phyloP scores from a whole-genome alignment of 2,797 vertebrate species.

The Loriculus beryllinus region DNA sequence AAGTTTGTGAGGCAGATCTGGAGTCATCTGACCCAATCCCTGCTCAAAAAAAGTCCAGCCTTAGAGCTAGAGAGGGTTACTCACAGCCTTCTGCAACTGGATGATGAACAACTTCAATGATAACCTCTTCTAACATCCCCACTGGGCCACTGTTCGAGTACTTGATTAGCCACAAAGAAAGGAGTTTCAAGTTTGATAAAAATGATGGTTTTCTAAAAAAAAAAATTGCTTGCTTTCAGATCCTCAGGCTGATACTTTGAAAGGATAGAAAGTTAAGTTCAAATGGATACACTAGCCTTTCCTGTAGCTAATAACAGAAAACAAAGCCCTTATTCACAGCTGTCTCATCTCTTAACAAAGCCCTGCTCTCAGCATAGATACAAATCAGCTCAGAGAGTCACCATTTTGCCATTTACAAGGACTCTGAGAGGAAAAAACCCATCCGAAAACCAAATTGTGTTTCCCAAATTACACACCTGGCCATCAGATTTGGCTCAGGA shows the following conservation, averaged over 20 bases:
- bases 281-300: background rate
- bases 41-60: accelerated
- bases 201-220: background rate
- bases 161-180: background rate
- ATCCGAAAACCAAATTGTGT: background rate
- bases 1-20: background rate
- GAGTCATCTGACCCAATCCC: background rate
- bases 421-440: background rate
- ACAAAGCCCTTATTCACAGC: background rate
- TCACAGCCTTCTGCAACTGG: background rate
- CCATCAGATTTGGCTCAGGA: background rate
- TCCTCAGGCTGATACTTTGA: background rate
- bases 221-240: background rate
- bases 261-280: background rate
- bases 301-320: background rate
- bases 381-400: background rate
- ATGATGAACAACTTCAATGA: background rate
- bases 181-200: background rate
- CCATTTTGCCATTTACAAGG: background rate
- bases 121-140: background rate
- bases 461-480: background rate
- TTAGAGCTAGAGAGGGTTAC: background rate
- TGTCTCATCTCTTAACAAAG: background rate
- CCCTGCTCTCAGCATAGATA: background rate
- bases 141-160: background rate